phyloP scores from a whole-genome alignment of 2,113 vertebrate genomes.

The Arizona elegans region DNA sequence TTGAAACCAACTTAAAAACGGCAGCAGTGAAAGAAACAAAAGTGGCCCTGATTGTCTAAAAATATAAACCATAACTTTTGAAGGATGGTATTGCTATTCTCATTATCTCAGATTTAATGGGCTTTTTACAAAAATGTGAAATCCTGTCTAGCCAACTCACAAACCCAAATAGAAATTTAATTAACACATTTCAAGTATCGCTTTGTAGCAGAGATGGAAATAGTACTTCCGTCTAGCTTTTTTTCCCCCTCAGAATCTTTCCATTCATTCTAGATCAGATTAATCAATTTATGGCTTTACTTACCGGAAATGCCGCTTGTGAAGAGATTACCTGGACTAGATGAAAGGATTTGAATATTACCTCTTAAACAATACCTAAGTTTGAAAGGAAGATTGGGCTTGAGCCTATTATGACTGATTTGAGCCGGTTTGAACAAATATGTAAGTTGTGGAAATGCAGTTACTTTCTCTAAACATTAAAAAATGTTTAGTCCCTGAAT shows the following conservation, averaged over 20 bases:
- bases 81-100: not conserved
- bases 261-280: not conserved
- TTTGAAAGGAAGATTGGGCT: not conserved
- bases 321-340: not conserved
- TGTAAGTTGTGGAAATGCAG: slow-evolving; percentile 28
- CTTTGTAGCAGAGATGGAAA: not conserved
- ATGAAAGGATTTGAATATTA: not conserved
- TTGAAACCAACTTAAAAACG: not conserved
- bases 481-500: slow-evolving; percentile 61
- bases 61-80: not conserved
- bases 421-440: not conserved
- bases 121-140: not conserved
- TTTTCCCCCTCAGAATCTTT: no score
- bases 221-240: not conserved
- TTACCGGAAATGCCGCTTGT: not conserved
- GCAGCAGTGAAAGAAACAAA: not conserved
- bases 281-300: not conserved
- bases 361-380: not conserved
- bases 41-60: not conserved
- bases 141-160: not conserved
- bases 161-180: not conserved
- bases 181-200: not conserved
- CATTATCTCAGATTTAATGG: not conserved
- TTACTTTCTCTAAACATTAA: slow-evolving; percentile 51
- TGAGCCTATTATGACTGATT: slow-evolving; percentile 22